Conservation (phyloP, 2,113 vertebrate genomes). For the Lethenteron camtschaticum region DNA sequence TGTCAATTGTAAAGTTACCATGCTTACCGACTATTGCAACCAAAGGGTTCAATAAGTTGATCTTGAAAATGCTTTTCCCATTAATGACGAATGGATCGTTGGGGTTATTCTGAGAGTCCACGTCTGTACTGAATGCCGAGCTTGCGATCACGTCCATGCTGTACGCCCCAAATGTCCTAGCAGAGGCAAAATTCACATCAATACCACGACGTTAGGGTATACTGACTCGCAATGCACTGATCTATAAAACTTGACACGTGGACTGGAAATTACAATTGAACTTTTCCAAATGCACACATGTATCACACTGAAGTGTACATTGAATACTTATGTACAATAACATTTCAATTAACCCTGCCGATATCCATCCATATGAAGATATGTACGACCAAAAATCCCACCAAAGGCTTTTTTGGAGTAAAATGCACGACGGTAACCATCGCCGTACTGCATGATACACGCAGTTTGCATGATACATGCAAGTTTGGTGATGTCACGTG, state of each 20-base stretch:
- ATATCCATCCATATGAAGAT: neutral
- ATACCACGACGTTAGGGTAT: too few species aligned
- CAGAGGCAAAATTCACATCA: neutral
- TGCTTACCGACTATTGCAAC: conserved; percentile 21
- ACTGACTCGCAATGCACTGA: neutral
- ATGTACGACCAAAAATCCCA: too few species aligned
- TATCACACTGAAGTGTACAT: neutral
- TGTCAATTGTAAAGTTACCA: neutral
- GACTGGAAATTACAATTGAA: conserved; percentile 5
- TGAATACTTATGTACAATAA: neutral
- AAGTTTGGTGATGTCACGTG: too few species aligned
- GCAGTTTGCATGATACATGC: too few species aligned
- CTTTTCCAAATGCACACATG: neutral
- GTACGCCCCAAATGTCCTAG: conserved; percentile 44
- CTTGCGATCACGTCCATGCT: conserved; percentile 47
- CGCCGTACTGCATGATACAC: too few species aligned
- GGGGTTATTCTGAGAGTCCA: conserved; percentile 50
- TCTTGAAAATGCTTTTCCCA: conserved; percentile 25
- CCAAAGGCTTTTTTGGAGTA: too few species aligned
- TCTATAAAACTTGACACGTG: conserved; percentile 10
- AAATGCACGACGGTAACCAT: too few species aligned
- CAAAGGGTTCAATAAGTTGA: conserved; percentile 22
- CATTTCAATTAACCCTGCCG: conserved; percentile 6
- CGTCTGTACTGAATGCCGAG: conserved; percentile 45
- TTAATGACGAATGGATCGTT: conserved; percentile 42